Evolutionary conservation across 2,113 vertebrate species (phyloP).

Genomic region (Silurus glanis): DNA sequence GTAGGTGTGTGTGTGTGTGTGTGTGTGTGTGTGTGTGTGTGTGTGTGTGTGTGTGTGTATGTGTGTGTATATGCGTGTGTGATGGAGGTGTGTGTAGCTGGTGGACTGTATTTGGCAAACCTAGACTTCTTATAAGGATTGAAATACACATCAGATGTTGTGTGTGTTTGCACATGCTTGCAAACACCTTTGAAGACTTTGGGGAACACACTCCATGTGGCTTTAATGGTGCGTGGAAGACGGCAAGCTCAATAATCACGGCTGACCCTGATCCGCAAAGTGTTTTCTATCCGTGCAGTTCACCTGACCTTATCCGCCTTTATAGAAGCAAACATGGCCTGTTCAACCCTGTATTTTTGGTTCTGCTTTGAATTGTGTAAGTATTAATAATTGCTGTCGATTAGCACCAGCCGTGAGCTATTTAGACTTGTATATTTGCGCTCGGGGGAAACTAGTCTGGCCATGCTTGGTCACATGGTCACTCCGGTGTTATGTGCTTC

Average conservation of each 20-base stretch:
- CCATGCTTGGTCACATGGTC: conserved; percentile 15
- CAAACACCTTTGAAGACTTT: conserved; percentile 33
- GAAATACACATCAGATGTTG: conserved; percentile 2
- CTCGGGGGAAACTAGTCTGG: conserved; percentile 9
- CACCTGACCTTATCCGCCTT: conserved; percentile 35
- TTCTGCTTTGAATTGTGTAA: conserved; percentile 45
- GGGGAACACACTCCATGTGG: conserved; percentile 50
- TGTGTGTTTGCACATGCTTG: background rate
- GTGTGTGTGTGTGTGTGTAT: background rate
- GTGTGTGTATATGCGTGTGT: background rate
- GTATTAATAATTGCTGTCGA: conserved; percentile 51
- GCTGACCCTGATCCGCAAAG: conserved; percentile 50
- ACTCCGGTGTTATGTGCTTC: conserved; percentile 43
- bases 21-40: background rate
- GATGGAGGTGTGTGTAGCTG: background rate
- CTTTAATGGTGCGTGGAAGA: conserved; percentile 47
- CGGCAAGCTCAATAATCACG: conserved; percentile 46
- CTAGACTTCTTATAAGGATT: background rate
- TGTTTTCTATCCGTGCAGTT: conserved; percentile 41
- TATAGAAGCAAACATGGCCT: conserved; percentile 45
- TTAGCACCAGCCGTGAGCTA: conserved; percentile 52
- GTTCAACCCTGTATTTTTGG: conserved; percentile 48
- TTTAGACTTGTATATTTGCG: conserved; percentile 36
- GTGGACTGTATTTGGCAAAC: background rate
- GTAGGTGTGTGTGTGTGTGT: conserved; percentile 1